Conservation (phyloP, 1,140 invertebrate genomes). For the Drosophila ironensis region DNA sequence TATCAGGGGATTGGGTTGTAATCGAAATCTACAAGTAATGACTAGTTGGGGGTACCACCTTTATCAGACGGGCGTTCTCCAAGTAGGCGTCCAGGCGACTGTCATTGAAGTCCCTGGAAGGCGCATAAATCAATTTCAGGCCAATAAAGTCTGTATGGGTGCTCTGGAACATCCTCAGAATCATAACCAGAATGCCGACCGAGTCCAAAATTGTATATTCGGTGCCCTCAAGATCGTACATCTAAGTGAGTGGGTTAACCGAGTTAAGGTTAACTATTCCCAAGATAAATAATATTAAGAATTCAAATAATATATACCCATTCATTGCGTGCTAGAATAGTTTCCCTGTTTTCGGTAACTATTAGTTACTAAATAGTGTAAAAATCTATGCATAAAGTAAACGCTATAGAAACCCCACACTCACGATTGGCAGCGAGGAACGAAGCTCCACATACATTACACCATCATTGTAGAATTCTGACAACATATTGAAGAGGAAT, state of each 20-base stretch:
- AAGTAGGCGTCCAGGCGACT: slow-evolving; percentile 82
- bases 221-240: slow-evolving; percentile 86
- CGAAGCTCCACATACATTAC: slow-evolving; percentile 90
- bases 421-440: slow-evolving; percentile 82
- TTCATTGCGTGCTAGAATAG: too few species aligned
- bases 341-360: too few species aligned
- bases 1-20: too few species aligned
- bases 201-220: slow-evolving; percentile 83
- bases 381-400: too few species aligned
- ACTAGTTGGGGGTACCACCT: too few species aligned
- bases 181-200: slow-evolving; percentile 83
- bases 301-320: too few species aligned
- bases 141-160: slow-evolving; percentile 87
- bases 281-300: too few species aligned
- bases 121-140: slow-evolving; percentile 88
- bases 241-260: slow-evolving; percentile 20
- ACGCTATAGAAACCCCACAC: slow-evolving; percentile 1
- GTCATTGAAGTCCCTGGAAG: slow-evolving; percentile 81
- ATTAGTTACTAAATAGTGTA: too few species aligned
- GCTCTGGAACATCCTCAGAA: slow-evolving; percentile 83
- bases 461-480: slow-evolving; percentile 89
- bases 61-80: slow-evolving; percentile 41
- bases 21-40: too few species aligned
- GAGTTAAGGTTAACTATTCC: background rate
- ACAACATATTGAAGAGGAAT: slow-evolving; percentile 86